These are phyloP conservation scores for Dromaius novaehollandiae DNA, from an alignment of 2,113 vertebrate genomes.

Conservation along the genomic window DNA sequence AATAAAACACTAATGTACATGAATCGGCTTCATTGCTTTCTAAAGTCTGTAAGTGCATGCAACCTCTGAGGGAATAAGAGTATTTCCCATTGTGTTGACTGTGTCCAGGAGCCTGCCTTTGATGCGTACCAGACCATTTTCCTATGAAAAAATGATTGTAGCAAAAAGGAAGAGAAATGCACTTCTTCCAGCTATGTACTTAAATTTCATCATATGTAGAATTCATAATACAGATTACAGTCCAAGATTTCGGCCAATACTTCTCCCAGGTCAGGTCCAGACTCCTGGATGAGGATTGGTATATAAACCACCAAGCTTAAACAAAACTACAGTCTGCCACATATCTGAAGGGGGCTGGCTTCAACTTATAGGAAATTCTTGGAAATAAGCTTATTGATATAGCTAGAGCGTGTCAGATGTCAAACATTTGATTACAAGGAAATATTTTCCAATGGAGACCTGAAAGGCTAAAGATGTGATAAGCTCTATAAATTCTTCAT, in stretches of 20 bases:
- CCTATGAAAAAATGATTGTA: neutral
- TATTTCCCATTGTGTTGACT: neutral
- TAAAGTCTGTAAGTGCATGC: neutral
- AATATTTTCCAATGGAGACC: conserved; percentile 43
- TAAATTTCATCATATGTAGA: neutral
- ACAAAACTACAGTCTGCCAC: neutral
- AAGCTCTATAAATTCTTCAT: conserved; percentile 5
- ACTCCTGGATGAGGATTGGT: neutral
- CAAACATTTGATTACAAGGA: conserved; percentile 28
- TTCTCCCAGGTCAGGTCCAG: neutral
- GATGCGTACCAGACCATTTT: neutral
- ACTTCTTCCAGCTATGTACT: neutral
- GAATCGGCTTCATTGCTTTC: conserved; percentile 22
- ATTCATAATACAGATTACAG: neutral
- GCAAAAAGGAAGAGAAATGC: neutral
- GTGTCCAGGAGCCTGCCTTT: neutral
- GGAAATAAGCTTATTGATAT: conserved; percentile 6
- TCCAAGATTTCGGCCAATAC: neutral
- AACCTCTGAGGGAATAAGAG: neutral
- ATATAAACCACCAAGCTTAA: neutral
- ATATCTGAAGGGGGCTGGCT: neutral
- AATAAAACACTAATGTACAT: conserved; percentile 1
- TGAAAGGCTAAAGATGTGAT: neutral
- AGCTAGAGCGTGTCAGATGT: conserved; percentile 28
- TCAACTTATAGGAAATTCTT: conserved; percentile 8